Conservation (phyloP, 2,888 invertebrate species). For the Ganaspis brasiliensis region DNA sequence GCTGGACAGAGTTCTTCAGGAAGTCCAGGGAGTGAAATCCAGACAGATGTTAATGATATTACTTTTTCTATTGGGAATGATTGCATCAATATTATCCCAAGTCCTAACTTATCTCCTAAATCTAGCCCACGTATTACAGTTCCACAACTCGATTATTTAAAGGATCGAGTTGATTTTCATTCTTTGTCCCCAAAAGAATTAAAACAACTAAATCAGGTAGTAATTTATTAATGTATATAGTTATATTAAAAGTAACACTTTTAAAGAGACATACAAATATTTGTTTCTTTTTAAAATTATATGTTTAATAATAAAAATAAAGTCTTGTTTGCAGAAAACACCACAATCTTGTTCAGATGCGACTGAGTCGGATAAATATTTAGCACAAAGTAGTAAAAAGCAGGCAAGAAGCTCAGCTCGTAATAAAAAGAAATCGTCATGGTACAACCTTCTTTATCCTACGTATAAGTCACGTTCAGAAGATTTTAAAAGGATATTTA, state of each 20-base stretch:
- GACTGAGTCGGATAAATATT: conserved; percentile 70
- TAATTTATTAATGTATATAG: background rate
- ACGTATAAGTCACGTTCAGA: conserved; percentile 96
- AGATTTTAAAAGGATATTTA: conserved; percentile 96
- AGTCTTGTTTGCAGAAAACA: conserved; percentile 68
- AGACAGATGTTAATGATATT: conserved; percentile 79
- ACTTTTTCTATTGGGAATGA: conserved; percentile 63
- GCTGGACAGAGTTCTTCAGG: conserved; percentile 79
- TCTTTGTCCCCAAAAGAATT: conserved; percentile 65
- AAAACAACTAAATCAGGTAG: conserved; percentile 66
- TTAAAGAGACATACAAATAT: too few relatives aligned
- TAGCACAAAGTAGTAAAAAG: conserved; percentile 72
- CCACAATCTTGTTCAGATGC: conserved; percentile 78
- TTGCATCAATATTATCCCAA: conserved; percentile 80
- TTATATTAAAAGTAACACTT: background rate
- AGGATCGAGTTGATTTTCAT: conserved; percentile 61
- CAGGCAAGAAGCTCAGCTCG: conserved; percentile 81
- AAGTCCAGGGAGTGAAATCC: conserved; percentile 77
- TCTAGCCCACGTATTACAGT: conserved; percentile 78
- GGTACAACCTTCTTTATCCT: conserved; percentile 93
- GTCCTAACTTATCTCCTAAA: conserved; percentile 82
- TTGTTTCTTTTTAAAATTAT: background rate
- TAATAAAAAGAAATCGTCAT: conserved; percentile 89
- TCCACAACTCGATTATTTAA: conserved; percentile 56
- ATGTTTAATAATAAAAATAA: background rate